Evolutionary conservation across 2,797 vertebrate genomes (phyloP), one percentile per base, ranked within the genome.

Genomic region (Platyrinchus mystaceus): DNA sequence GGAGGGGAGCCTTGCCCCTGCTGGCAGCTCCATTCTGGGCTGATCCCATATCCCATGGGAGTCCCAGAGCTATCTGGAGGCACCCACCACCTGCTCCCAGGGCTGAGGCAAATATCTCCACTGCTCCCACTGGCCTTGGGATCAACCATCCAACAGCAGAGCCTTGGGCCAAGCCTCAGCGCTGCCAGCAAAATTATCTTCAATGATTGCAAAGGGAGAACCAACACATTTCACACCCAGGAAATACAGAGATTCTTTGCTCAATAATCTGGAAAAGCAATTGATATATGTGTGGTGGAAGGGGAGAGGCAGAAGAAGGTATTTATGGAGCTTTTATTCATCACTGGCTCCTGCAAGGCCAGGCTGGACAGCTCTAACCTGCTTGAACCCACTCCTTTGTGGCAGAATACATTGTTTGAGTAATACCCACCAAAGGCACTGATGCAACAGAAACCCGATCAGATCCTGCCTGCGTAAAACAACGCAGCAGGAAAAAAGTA

Each of bases 221-320:
- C 41, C 37, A 58, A 74, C 8, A 62, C 9, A 27, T 90, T 62
- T 75, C 80, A 91, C 80, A 55, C 46, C 76, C 83, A 63, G 47
- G 43, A 89, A 93, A 62, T 18, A 87, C 18, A 90, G 64, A 55
- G 41, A 43, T 50, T 70, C n/a, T 63, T 80, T 91, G 80, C 69
- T 68, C 53, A 56, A 49, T 41, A 86, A 90, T 80, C 83, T 69
- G 50, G 23, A 56, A 84, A 81, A 78, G 26, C 44, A 90, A 70
- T 52, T 28, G 77, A 78, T 77, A 46, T 2, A 58, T 2, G 12
- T 19, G 47, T 14, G 73, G 77, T 71, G 37, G 58, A 89, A 88
- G n/a, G 80, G 89, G 75, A 92, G 81, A 83, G 84, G 78, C 84
- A 92, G 75, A 87, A 87, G 53, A 80, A 80, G 27, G 49, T 64